These are phyloP conservation scores for Pollicipes pollicipes DNA, from an alignment of 1,140 invertebrate genomes.

Conservation along the genomic window DNA sequence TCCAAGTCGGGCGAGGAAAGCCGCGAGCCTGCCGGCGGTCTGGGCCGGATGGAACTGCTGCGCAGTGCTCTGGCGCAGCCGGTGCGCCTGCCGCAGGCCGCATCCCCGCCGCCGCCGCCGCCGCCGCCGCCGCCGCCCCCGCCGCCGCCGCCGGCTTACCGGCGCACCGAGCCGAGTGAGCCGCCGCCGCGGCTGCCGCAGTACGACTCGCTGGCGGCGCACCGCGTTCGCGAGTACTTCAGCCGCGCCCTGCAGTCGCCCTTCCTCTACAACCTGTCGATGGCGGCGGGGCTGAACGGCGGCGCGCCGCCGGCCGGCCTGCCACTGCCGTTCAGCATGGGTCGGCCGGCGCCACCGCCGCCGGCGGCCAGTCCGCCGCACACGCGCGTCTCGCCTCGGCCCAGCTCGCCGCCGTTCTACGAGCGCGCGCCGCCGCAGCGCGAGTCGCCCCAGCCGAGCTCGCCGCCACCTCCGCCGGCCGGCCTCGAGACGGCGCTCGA, in stretches of 20 bases:
- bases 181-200: not conserved
- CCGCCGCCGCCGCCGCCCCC: not conserved
- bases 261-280: constrained; percentile 6
- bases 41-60: not conserved
- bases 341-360: not conserved
- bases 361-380: not conserved
- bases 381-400: not conserved
- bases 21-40: not conserved
- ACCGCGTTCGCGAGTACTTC: not conserved
- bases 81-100: constrained; percentile 2
- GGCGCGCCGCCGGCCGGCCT: constrained; percentile 8
- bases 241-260: not conserved
- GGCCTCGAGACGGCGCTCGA: constrained; percentile 7
- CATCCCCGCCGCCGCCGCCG: constrained; percentile 11
- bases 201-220: constrained; percentile 1
- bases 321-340: constrained; percentile 7
- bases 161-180: not conserved
- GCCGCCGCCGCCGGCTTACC: not conserved
- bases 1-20: constrained; percentile 21
- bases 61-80: not conserved
- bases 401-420: constrained; percentile 1
- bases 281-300: constrained; percentile 16
- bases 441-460: not conserved
- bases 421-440: constrained; percentile 8
- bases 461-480: constrained; percentile 5